phyloP scores from a whole-genome alignment of 2,113 vertebrate genomes.

The Nyctibius bracteatus region DNA sequence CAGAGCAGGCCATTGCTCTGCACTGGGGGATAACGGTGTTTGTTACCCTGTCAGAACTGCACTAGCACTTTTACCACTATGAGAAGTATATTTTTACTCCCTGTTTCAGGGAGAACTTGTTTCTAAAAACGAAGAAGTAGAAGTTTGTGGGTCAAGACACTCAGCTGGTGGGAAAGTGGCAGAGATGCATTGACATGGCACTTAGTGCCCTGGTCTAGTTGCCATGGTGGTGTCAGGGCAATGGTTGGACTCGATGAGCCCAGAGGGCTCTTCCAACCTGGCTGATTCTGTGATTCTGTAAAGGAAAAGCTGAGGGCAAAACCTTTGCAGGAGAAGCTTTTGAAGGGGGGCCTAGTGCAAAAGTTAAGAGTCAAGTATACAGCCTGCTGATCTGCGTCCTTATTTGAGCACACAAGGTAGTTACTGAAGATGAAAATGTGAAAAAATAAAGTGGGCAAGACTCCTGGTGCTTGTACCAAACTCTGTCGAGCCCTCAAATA shows the following conservation, averaged over 20 bases:
- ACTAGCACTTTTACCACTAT: neutral
- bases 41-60: conserved; percentile 30
- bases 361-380: neutral
- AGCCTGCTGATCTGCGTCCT: neutral
- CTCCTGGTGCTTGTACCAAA: neutral
- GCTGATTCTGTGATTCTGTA: too few relatives aligned
- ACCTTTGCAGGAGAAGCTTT: neutral
- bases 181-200: neutral
- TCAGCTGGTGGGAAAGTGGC: neutral
- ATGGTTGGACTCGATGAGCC: too few relatives aligned
- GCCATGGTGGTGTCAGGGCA: too few relatives aligned
- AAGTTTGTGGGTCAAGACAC: neutral
- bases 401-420: neutral
- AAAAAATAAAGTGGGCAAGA: neutral
- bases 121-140: conserved; percentile 1
- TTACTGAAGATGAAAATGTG: neutral
- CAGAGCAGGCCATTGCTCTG: neutral
- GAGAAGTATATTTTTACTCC: neutral
- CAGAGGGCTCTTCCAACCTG: too few relatives aligned
- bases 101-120: neutral
- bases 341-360: neutral
- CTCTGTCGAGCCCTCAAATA: neutral
- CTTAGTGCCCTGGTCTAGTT: too few relatives aligned
- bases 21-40: neutral
- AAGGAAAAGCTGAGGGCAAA: neutral